Percentiles rank a stretch among this genome's conserved stretches.
These are phyloP conservation scores for Sibirionetta formosa DNA, from an alignment of 2,797 vertebrate species.

Conservation along the genomic window DNA sequence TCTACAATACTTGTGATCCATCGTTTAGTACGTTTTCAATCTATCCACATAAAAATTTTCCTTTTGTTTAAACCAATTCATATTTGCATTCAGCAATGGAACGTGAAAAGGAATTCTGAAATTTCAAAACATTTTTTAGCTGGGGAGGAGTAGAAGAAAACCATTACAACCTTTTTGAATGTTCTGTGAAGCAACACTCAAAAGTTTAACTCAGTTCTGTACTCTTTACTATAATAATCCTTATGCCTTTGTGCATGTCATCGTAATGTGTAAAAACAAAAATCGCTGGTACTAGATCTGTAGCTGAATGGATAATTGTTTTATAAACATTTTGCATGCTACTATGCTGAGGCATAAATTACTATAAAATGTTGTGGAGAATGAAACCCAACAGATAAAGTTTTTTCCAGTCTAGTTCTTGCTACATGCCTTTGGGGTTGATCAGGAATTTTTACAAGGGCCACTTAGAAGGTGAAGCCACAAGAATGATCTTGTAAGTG, in stretches of 20 bases:
- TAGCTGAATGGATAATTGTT: not conserved
- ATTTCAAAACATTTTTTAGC: not conserved
- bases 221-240: not conserved
- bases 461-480: not conserved
- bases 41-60: slow-evolving; percentile 16
- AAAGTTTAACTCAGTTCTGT: not conserved
- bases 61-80: slow-evolving; percentile 48
- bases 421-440: not conserved
- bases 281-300: not conserved
- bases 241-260: not conserved
- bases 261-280: not conserved
- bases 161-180: not conserved
- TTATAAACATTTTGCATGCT: not conserved
- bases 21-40: slow-evolving; percentile 48
- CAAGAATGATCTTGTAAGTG: not conserved
- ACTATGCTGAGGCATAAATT: not conserved
- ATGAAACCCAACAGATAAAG: rapidly evolving
- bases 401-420: not conserved
- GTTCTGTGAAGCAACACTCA: not conserved
- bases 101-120: not conserved
- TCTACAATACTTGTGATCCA: not conserved
- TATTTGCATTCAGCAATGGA: not conserved
- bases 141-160: not conserved
- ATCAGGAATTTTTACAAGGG: not conserved
- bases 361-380: not conserved